A percentile compares a stretch with the other conserved stretches of the same genome.
phyloP scores from a whole-genome alignment of 2,113 vertebrate species.

The Gymnorhina tibicen region DNA sequence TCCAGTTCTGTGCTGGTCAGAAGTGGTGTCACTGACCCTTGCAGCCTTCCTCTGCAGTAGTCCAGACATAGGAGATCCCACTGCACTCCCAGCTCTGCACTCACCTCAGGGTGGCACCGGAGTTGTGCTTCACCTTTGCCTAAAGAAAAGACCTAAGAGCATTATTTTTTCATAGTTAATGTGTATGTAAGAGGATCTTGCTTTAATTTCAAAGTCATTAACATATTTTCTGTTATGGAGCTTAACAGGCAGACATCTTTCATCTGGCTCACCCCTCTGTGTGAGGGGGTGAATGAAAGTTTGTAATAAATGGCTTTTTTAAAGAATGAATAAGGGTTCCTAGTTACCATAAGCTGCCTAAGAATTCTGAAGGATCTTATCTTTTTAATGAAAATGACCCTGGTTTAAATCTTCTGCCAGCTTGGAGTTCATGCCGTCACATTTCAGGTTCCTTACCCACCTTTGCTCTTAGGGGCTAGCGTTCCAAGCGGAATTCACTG shows the following conservation, averaged over 20 bases:
- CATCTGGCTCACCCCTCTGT: background rate
- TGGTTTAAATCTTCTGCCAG: background rate
- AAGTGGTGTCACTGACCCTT: background rate
- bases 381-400: conserved; percentile 59
- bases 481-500: background rate
- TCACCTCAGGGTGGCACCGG: background rate
- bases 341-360: conserved; percentile 49
- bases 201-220: conserved; percentile 10
- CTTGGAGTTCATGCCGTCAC: background rate
- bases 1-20: background rate
- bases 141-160: background rate
- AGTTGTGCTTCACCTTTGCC: background rate
- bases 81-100: background rate
- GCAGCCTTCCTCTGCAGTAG: background rate
- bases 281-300: background rate
- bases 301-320: conserved; percentile 25
- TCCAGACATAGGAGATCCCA: background rate
- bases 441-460: background rate
- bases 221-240: background rate
- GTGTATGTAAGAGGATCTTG: background rate
- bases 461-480: background rate
- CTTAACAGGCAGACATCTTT: background rate
- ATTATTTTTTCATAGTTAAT: background rate
- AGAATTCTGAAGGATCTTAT: conserved; percentile 62
- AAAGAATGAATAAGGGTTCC: background rate